These are phyloP conservation scores for Noctilio leporinus DNA, from an alignment of 2,113 vertebrate genomes.

Conservation along the genomic window DNA sequence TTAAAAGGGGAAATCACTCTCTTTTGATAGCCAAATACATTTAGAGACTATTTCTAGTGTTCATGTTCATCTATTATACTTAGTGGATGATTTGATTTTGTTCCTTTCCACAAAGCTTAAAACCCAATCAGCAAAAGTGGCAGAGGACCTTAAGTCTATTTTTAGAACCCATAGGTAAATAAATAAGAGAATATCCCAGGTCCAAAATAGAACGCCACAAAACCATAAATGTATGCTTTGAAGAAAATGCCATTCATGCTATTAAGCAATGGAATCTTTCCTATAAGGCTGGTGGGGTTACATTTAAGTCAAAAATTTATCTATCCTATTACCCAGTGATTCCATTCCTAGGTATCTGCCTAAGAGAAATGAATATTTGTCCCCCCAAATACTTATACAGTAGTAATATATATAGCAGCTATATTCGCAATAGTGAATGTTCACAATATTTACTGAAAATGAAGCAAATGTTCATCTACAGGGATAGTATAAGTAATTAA, in stretches of 20 bases:
- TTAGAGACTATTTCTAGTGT: background rate
- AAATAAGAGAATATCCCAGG: background rate
- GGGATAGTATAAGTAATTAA: background rate
- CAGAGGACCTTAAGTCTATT: background rate
- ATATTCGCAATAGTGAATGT: background rate
- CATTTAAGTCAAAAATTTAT: background rate
- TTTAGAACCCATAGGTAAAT: background rate
- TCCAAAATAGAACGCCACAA: background rate
- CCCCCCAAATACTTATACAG: background rate
- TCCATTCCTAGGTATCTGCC: background rate
- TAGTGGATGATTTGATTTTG: background rate
- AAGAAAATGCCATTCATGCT: background rate
- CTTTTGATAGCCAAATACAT: background rate
- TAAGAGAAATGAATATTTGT: background rate
- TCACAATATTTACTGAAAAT: background rate
- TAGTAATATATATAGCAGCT: background rate
- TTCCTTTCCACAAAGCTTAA: slow-evolving; percentile 4
- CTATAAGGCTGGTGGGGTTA: background rate
- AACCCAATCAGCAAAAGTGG: background rate
- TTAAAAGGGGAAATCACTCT: background rate
- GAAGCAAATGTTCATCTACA: slow-evolving; percentile 10
- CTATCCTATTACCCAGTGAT: background rate
- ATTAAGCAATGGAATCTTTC: background rate
- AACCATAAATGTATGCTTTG: background rate
- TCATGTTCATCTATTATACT: background rate